These are phyloP conservation scores for Passer montanus DNA, from an alignment of 2,113 vertebrate species.

Conservation along the genomic window DNA sequence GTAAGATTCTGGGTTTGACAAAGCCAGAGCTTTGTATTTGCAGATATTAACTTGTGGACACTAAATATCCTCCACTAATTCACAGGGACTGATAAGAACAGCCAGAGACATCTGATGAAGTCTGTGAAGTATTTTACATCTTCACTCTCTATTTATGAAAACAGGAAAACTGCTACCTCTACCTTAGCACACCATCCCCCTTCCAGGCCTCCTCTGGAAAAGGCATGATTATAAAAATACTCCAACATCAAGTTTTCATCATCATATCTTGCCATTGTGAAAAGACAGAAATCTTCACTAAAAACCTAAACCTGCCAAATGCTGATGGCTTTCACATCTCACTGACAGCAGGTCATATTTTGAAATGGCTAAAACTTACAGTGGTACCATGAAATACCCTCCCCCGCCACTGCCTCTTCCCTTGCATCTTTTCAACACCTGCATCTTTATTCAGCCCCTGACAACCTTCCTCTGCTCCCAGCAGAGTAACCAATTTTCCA, in stretches of 20 bases:
- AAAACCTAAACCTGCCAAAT: background rate
- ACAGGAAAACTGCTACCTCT: background rate
- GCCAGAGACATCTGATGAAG: background rate
- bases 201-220: background rate
- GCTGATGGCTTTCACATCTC: background rate
- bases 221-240: background rate
- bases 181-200: background rate
- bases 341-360: background rate
- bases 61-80: background rate
- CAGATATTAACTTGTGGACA: background rate
- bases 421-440: constrained; percentile 1
- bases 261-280: background rate
- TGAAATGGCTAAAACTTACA: background rate
- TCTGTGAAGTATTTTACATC: background rate
- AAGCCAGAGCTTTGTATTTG: background rate
- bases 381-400: background rate
- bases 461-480: background rate
- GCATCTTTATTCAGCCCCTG: background rate
- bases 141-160: background rate
- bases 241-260: background rate
- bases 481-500: background rate
- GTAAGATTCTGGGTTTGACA: background rate
- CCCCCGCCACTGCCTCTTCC: background rate
- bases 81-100: background rate
- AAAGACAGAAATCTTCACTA: background rate